Conservation (phyloP, 2,113 vertebrate species). For the Pelodiscus sinensis region DNA sequence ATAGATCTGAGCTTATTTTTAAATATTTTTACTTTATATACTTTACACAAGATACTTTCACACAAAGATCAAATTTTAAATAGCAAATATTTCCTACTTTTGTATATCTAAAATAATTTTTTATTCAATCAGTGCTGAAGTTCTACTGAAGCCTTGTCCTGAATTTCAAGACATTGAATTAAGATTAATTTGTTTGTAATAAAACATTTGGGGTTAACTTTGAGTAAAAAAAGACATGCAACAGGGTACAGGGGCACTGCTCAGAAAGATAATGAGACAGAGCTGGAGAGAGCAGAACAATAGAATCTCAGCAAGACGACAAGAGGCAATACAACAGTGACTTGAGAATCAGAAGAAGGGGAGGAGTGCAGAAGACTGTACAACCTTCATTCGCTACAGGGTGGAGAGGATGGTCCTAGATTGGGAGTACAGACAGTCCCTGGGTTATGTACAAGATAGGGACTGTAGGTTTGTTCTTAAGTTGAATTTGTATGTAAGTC, state of each 20-base stretch:
- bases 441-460: too few species aligned
- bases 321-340: background rate
- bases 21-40: conserved; percentile 47
- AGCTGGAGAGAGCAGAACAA: background rate
- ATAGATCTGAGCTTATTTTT: conserved; percentile 42
- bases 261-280: background rate
- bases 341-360: conserved; percentile 9
- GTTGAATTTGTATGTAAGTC: too few species aligned
- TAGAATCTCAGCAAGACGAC: background rate
- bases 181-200: background rate
- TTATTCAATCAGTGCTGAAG: conserved; percentile 1
- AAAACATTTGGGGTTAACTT: conserved; percentile 9
- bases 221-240: background rate
- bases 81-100: background rate
- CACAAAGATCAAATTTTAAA: conserved; percentile 42
- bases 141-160: background rate
- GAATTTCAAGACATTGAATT: background rate
- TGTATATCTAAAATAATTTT: background rate
- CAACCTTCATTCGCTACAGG: background rate
- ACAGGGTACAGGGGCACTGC: background rate
- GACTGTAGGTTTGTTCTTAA: too few species aligned
- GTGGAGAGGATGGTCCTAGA: background rate
- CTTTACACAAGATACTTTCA: conserved; percentile 43
- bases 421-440: too few species aligned
- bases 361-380: background rate